phyloP scores from a whole-genome alignment of 2,113 vertebrate species.

The Aplodontia rufa region DNA sequence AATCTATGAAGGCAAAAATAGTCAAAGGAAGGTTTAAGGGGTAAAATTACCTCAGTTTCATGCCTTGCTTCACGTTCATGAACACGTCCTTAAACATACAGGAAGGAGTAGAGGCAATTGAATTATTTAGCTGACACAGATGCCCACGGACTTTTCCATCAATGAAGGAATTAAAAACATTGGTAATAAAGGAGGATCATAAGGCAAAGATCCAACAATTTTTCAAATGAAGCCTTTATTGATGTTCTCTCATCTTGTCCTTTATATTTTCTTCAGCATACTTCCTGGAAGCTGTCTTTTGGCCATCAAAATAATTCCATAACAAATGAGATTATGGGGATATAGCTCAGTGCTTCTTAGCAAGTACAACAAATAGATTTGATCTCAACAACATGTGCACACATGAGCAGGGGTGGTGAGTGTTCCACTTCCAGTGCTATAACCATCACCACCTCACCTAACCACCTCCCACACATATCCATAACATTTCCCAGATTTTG shows the following conservation, averaged over 20 bases:
- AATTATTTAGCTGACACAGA: constrained; percentile 27
- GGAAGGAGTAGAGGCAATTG: not conserved
- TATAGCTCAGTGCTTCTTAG: too few species aligned
- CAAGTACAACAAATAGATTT: too few species aligned
- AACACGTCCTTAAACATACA: constrained; percentile 31
- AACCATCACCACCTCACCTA: not conserved
- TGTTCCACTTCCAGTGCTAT: constrained; percentile 13
- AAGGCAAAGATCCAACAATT: not conserved
- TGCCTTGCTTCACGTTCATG: not conserved
- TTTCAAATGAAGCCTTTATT: not conserved
- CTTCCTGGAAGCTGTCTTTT: constrained; percentile 9
- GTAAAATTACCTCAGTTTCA: constrained; percentile 64
- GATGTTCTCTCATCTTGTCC: not conserved
- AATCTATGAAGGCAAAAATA: constrained; percentile 72
- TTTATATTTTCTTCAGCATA: constrained; percentile 34
- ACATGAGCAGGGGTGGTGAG: not conserved
- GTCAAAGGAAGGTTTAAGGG: constrained; percentile 68
- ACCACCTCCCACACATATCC: not conserved
- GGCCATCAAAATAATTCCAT: not conserved
- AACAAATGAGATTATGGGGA: constrained; percentile 33
- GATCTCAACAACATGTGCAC: too few species aligned
- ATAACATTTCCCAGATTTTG: not conserved
- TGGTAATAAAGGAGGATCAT: not conserved
- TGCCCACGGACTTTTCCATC: not conserved
- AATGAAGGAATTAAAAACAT: constrained; percentile 30